These are phyloP conservation scores for Gambusia yucatana DNA, from an alignment of 2,797 vertebrate genomes.

Conservation along the genomic window DNA sequence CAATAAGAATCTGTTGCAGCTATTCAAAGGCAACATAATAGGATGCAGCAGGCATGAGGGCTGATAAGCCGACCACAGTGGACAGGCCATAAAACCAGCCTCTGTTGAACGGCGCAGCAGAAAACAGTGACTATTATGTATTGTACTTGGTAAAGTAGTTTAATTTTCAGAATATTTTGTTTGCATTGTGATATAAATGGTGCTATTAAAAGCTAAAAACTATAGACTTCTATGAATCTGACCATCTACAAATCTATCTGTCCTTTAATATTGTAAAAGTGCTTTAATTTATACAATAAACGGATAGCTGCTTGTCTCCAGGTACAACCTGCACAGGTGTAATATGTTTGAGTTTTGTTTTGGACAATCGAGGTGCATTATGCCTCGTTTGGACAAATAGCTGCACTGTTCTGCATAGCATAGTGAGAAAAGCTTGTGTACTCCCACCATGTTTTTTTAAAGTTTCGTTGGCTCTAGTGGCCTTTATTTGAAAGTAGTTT, in stretches of 20 bases:
- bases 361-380: background rate
- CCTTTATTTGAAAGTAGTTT: too few species aligned
- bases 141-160: background rate
- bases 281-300: background rate
- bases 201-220: background rate
- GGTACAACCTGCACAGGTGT: background rate
- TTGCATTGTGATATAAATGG: background rate
- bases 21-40: conserved; percentile 39
- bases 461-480: too few species aligned
- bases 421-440: background rate
- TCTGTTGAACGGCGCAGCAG: conserved; percentile 15
- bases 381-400: background rate
- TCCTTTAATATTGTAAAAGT: background rate
- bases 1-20: conserved; percentile 49
- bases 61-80: conserved; percentile 60
- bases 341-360: background rate
- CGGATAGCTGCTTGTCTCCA: background rate
- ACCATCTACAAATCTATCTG: background rate
- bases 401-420: background rate
- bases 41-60: conserved; percentile 49
- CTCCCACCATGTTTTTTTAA: background rate
- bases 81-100: conserved; percentile 12
- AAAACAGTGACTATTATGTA: conserved; percentile 20
- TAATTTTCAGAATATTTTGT: background rate
- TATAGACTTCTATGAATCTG: background rate